phyloP scores from a whole-genome alignment of 2,113 vertebrate species.

The Megaceryle torquata region DNA sequence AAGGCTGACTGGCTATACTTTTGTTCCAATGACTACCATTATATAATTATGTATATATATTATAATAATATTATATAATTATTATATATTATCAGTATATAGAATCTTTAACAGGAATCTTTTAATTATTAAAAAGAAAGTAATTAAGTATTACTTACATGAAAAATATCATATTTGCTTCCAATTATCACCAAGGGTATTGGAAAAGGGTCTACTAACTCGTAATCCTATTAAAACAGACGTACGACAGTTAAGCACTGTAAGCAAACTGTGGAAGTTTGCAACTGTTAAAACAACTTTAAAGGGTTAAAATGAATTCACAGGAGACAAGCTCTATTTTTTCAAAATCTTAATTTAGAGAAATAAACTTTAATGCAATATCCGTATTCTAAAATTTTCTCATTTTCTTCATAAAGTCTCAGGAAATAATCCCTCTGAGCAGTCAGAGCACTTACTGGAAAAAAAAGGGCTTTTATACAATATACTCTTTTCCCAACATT shows the following conservation, averaged over 20 bases:
- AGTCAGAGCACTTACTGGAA: neutral
- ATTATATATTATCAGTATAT: no score
- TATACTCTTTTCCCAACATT: neutral
- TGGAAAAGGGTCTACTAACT: slow-evolving; percentile 90
- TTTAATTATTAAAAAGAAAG: neutral
- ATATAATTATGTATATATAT: no score
- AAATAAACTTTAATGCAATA: neutral
- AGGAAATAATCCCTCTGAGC: neutral
- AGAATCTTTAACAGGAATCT: neutral
- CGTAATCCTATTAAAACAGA: slow-evolving; percentile 84
- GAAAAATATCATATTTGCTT: slow-evolving; percentile 94
- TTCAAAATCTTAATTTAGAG: neutral
- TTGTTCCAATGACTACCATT: neutral
- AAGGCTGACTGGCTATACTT: neutral
- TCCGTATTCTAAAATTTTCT: neutral
- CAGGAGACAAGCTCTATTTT: neutral
- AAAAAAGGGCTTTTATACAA: neutral
- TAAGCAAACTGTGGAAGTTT: neutral
- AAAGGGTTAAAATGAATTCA: neutral
- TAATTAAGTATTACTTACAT: slow-evolving; percentile 76
- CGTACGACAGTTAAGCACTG: neutral
- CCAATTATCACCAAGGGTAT: slow-evolving; percentile 91
- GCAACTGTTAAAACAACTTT: neutral
- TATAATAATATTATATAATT: no score
- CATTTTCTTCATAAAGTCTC: neutral